A percentile compares a stretch with the other conserved stretches of the same genome.
These are phyloP conservation scores for Lasius fuliginosus DNA, from an alignment of 2,888 invertebrate species.

Conservation along the genomic window DNA sequence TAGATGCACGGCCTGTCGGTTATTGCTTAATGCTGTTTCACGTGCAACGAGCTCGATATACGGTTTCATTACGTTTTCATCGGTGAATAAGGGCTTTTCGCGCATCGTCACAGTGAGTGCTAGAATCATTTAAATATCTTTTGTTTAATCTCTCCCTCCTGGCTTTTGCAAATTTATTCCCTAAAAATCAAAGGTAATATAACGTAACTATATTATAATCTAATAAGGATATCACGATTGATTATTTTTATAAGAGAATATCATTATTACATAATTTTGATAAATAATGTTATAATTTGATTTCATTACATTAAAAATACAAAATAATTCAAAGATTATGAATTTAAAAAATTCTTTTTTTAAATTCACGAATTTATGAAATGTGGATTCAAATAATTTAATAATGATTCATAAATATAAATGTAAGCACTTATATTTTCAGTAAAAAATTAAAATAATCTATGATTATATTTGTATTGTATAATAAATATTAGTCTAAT, in stretches of 20 bases:
- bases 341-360: background rate
- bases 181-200: background rate
- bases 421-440: background rate
- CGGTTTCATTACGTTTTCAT: slow-evolving; percentile 42
- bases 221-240: background rate
- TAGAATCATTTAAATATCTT: background rate
- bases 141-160: background rate
- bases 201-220: background rate
- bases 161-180: background rate
- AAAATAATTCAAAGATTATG: background rate
- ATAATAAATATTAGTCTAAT: background rate
- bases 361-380: background rate
- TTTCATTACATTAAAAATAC: background rate
- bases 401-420: background rate
- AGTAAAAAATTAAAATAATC: background rate
- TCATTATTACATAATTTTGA: background rate
- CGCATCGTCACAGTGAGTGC: background rate
- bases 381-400: background rate
- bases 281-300: background rate
- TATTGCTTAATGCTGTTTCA: slow-evolving; percentile 81
- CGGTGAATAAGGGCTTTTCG: slow-evolving; percentile 6
- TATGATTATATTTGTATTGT: background rate
- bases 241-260: background rate
- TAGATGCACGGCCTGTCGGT: slow-evolving; percentile 80
- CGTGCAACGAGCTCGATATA: slow-evolving; percentile 55